A percentile compares a stretch with the other conserved stretches of the same genome.
These are phyloP conservation scores for Agrenia bidenticulata DNA, from an alignment of 2,888 invertebrate species.

Conservation along the genomic window DNA sequence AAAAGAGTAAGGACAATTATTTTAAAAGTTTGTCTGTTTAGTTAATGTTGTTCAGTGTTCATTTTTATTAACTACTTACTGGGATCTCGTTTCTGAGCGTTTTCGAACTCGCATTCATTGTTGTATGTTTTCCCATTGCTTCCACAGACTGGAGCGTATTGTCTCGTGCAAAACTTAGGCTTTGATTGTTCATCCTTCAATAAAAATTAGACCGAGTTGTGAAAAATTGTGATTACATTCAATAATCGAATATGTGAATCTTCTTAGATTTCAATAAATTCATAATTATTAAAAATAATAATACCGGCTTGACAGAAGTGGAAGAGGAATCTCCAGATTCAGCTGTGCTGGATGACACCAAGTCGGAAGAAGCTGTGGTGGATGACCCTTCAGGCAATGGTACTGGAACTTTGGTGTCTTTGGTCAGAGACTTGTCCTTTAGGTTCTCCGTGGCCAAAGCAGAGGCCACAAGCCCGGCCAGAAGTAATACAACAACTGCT, in stretches of 20 bases:
- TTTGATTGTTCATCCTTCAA: background rate
- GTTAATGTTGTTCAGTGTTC: too few species aligned
- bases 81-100: constrained; percentile 24
- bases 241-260: background rate
- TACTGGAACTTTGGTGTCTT: background rate
- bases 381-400: background rate
- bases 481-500: too few species aligned
- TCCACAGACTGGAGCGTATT: constrained; percentile 33
- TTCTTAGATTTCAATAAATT: too few species aligned
- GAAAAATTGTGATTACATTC: too few species aligned
- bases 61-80: too few species aligned
- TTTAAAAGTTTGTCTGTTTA: too few species aligned
- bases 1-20: background rate
- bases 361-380: background rate
- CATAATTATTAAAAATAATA: too few species aligned
- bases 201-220: background rate
- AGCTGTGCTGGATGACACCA: too few species aligned
- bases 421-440: too few species aligned
- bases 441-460: too few species aligned
- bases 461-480: too few species aligned
- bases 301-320: background rate
- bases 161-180: constrained; percentile 25
- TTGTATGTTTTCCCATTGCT: constrained; percentile 33
- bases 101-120: constrained; percentile 35
- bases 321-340: background rate